Evolutionary conservation across 2,113 vertebrate genomes (phyloP).

Genomic region (Lagopus leucura): DNA sequence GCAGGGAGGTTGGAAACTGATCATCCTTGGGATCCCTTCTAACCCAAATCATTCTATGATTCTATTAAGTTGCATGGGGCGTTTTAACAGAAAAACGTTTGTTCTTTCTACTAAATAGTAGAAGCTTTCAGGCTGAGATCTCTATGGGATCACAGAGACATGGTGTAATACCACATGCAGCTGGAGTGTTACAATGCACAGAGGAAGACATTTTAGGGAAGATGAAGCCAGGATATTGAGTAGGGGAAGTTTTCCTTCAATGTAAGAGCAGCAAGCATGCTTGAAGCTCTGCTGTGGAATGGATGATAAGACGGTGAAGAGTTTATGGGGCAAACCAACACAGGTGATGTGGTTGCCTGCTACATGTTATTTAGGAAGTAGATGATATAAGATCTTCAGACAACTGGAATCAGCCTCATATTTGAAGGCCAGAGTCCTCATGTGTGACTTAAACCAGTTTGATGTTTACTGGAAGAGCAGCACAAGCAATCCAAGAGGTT

Average conservation of each 20-base stretch:
- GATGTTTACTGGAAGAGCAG: not conserved
- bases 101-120: not conserved
- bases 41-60: too few species aligned
- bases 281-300: not conserved
- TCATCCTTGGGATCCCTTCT: too few species aligned
- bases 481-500: not conserved
- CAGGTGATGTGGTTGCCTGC: not conserved
- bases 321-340: not conserved
- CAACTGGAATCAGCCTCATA: not conserved
- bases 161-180: not conserved
- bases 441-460: not conserved
- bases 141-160: not conserved
- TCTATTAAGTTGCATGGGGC: not conserved
- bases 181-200: not conserved
- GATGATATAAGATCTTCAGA: not conserved
- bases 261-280: not conserved
- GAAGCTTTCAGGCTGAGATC: not conserved
- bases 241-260: not conserved
- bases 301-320: not conserved
- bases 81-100: not conserved
- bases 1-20: too few species aligned
- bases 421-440: not conserved
- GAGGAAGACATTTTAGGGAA: not conserved
- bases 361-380: not conserved
- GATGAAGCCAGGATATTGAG: not conserved